Evolutionary conservation across 2,797 vertebrate species (phyloP).

Genomic region (Botia almorhae): DNA sequence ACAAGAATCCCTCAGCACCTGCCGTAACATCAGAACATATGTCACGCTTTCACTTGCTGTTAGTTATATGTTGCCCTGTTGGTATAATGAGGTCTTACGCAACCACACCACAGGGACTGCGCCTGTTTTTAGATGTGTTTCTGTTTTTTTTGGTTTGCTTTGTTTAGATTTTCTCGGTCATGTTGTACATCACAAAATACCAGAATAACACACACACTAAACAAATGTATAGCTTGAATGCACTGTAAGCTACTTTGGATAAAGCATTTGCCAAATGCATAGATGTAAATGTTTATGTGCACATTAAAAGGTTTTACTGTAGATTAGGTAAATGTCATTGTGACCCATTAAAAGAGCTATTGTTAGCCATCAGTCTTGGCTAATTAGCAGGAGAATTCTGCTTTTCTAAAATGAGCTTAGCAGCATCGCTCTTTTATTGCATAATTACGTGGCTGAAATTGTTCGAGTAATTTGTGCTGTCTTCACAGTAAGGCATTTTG

Average conservation of each 20-base stretch:
- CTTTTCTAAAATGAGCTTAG: constrained; percentile 69
- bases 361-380: constrained; percentile 36
- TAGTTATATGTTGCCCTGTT: constrained; percentile 15
- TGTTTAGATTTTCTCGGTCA: not conserved
- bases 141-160: not conserved
- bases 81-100: constrained; percentile 16
- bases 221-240: not conserved
- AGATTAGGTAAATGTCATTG: constrained; percentile 8
- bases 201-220: not conserved
- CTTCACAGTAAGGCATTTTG: constrained; percentile 77
- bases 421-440: constrained; percentile 58
- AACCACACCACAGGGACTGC: not conserved
- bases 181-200: not conserved
- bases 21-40: constrained; percentile 3
- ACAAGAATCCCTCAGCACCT: constrained; percentile 34
- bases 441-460: constrained; percentile 73
- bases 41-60: not conserved
- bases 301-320: not conserved
- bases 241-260: too few relatives aligned
- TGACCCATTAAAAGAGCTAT: not conserved
- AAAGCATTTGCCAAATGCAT: too few relatives aligned
- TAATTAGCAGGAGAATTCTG: constrained; percentile 69
- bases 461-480: constrained; percentile 75
- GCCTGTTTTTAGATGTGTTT: not conserved
- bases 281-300: not conserved